Evolutionary conservation across 2,888 invertebrate species (phyloP), one percentile per base, ranked within the genome.

Genomic region (Apotomis turbidana): DNA sequence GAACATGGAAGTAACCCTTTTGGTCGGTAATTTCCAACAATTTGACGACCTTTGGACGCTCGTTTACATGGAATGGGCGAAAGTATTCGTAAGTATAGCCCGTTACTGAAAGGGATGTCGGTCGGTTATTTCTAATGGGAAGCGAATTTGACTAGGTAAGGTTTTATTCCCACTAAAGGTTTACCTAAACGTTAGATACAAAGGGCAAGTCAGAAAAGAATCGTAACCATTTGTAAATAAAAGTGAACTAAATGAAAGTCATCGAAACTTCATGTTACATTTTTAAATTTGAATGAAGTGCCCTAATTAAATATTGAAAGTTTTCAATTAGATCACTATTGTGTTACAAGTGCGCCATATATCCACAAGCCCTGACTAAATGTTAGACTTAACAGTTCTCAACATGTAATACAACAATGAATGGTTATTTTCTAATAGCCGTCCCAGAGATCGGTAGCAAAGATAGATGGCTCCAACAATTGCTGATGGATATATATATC

Each of bases 401-500:
- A 15, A 15, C 15, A 15, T 15, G 15, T 15, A 15, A 15, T 15
- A 15, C 15, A 15, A 15, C 15, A 15, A 15, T 15, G 15, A 15
- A 62, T 59, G 36, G 46, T 46, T 54, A 41, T 63, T 49, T 36
- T 63, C 46, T 70, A 70, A 76, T 70, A 74, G 72, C 70, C 55
- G 58, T 49, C 58, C 70, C 68, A 74, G 70, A 72, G 68, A 78
- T 80, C 61, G 74, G 57, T 74, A 55, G 59, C 9, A 67, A 74
- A 78, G 79, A 85, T 78, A 83, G 78, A 85, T 83, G 79, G 78
- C 79, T 64, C 74, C 70, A 36, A 51, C 57, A 68, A 67, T 55
- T 68, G 67, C 76, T 76, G 80, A 79, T 78, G 81, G 79, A 79
- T 83, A 81, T 80, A 82, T 81, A 76, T 74, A 75, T 78, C 67